A percentile compares a stretch with the other conserved stretches of the same genome.
These are phyloP conservation scores for Ctenoplectra terminalis DNA, from an alignment of 1,140 invertebrate species.

Conservation along the genomic window DNA sequence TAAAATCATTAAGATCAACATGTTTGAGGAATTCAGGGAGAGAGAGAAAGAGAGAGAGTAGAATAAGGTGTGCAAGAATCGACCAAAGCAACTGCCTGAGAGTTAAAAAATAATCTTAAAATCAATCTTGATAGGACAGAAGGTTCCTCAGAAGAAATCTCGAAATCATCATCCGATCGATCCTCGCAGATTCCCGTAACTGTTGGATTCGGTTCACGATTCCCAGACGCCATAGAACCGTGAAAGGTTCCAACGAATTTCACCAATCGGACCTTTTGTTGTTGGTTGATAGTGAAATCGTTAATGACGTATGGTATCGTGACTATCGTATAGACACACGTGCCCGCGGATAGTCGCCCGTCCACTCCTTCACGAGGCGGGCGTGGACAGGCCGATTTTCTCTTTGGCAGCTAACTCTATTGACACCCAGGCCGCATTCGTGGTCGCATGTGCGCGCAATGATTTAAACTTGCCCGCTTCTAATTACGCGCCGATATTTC, in stretches of 20 bases:
- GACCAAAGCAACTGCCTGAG: background rate
- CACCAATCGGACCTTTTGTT: background rate
- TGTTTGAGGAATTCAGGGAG: background rate
- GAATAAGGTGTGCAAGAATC: background rate
- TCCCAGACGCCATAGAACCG: background rate
- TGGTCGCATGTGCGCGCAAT: constrained; percentile 49
- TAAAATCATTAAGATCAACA: background rate
- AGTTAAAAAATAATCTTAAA: background rate
- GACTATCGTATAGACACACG: constrained; percentile 14
- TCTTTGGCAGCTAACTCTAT: constrained; percentile 62
- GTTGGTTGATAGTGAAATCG: constrained; percentile 65
- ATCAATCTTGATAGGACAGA: background rate
- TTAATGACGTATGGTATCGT: constrained; percentile 39
- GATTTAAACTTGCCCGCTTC: constrained; percentile 63
- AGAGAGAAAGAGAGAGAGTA: constrained; percentile 13
- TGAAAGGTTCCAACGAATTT: constrained; percentile 8
- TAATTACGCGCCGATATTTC: constrained; percentile 78
- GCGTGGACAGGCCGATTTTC: constrained; percentile 62
- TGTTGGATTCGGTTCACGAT: fast-evolving
- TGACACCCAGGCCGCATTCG: constrained; percentile 66
- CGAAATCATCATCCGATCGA: background rate
- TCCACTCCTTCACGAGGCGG: constrained; percentile 34
- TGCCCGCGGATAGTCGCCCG: constrained; percentile 32
- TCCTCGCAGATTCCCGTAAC: background rate
- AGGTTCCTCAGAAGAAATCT: background rate